These are phyloP conservation scores for Drosophila elegans DNA, from an alignment of 1,140 invertebrate genomes.

Conservation along the genomic window DNA sequence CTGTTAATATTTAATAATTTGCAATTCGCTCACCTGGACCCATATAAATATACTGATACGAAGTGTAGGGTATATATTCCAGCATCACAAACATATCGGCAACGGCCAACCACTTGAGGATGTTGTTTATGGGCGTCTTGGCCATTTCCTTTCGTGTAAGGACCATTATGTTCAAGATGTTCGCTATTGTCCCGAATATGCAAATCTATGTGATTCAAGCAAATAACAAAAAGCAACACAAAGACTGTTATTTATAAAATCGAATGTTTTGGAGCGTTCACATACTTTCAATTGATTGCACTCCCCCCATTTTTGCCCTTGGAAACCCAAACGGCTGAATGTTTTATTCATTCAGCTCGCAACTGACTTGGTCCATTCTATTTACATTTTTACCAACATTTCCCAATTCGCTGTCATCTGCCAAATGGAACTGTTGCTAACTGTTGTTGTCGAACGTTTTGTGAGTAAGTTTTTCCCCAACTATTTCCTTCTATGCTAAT, in stretches of 20 bases:
- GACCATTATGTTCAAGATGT: slow-evolving; percentile 95
- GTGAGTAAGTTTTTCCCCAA: neutral
- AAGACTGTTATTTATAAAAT: slow-evolving; percentile 16
- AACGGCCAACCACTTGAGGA: slow-evolving; percentile 92
- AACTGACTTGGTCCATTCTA: neutral
- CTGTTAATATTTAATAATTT: too few species aligned
- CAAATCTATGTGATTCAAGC: slow-evolving; percentile 88
- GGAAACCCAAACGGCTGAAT: slow-evolving; percentile 17
- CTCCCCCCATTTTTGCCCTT: neutral
- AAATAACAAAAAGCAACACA: slow-evolving; percentile 22
- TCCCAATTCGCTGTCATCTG: neutral
- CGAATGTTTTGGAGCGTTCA: neutral
- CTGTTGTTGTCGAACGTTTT: too few species aligned
- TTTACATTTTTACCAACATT: slow-evolving; percentile 15
- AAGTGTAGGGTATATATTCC: slow-evolving; percentile 93
- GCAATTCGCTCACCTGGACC: slow-evolving; percentile 58
- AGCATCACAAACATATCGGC: slow-evolving; percentile 95
- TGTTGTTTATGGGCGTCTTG: slow-evolving; percentile 92
- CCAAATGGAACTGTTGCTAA: neutral
- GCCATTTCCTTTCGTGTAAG: slow-evolving; percentile 93
- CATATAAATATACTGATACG: slow-evolving; percentile 90
- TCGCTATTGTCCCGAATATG: slow-evolving; percentile 94
- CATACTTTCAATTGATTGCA: slow-evolving; percentile 26
- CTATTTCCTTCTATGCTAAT: neutral
- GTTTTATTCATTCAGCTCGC: slow-evolving; percentile 37